Base-by-base conservation (phyloP, 2,797 vertebrate genomes). In the Lates japonicus region DNA sequence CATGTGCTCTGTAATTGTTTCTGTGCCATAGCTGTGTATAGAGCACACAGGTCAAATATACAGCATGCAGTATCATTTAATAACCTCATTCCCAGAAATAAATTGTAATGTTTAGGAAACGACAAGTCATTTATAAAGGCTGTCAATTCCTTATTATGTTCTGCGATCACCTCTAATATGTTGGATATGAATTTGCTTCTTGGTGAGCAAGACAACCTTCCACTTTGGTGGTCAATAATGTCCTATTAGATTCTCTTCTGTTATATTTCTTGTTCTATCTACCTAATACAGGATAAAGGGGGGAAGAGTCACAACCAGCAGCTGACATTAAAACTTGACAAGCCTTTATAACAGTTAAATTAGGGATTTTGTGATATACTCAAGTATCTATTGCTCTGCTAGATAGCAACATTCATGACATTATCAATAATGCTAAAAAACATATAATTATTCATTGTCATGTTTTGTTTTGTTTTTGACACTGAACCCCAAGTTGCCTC, bases 1-100 rank as follows among this genome's bases (percentile, higher is more conserved):
- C 46, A 52, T 68, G 22, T 19, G 49, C 41, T 22, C 49, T 51
- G 54, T 75, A 33, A 79, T 72, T 67, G 69, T 44, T 41, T 55
- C 57, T 48, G 33, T 20, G 44, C 25, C 44, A 0, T 16, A 14
- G 49, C 44, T 51, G 20, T 39, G 71, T 73, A 16, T 17, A 14
- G 39, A 37, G 14, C 17, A 7, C n/a, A 29, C 20, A 17, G 17
- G 75, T 74, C 17, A 49, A 61, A 42, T 49, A 54, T 20, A 29
- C 25, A 29, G 25, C 25, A 41, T 29, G n/a, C 6, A 6, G 10
- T 22, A 14, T 33, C 6, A 39, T 62, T 70, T 42, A 41, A 44
- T 44, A 17, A 12, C 14, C 17, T 29, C 25, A 10, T 39, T 49
- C 61, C 33, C 16, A 44, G 11, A 49, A 48, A 39, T 66, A 16